phyloP scores from a whole-genome alignment of 2,888 invertebrate species.

The Sesia apiformis region DNA sequence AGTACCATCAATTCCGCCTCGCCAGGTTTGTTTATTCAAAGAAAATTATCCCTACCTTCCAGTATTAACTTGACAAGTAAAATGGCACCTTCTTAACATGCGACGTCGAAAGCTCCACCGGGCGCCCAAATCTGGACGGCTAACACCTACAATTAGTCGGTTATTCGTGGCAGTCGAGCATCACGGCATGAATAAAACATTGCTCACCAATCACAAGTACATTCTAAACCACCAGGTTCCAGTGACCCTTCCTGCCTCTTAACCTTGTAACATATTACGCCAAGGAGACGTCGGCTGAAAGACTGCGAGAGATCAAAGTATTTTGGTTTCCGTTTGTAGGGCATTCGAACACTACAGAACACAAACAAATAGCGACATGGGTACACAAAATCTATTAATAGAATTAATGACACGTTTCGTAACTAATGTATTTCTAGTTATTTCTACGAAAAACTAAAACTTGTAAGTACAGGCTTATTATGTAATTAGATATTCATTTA shows the following conservation, averaged over 20 bases:
- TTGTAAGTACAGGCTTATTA: too few species aligned
- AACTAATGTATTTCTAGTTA: background rate
- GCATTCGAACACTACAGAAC: conserved; percentile 23
- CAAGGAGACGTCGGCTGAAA: background rate
- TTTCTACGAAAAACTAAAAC: too few species aligned
- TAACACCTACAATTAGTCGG: conserved; percentile 65
- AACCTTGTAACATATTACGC: conserved; percentile 3
- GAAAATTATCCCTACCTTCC: too few species aligned
- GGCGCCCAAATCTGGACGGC: conserved; percentile 37
- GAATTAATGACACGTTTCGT: conserved; percentile 29
- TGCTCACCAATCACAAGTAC: conserved; percentile 49
- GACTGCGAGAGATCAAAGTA: conserved; percentile 17
- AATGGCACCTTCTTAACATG: conserved; percentile 27
- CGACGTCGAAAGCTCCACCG: conserved; percentile 19
- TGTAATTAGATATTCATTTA: too few species aligned
- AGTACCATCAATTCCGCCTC: too few species aligned
- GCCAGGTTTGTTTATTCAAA: too few species aligned
- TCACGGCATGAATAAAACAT: conserved; percentile 68
- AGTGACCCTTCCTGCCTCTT: conserved; percentile 17
- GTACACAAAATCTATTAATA: conserved; percentile 44
- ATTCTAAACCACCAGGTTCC: conserved; percentile 29
- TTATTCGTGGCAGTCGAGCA: conserved; percentile 53
- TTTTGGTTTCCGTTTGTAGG: conserved; percentile 22
- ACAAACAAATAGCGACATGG: conserved; percentile 35
- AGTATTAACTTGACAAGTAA: conserved; percentile 39